phyloP scores from a whole-genome alignment of 2,888 invertebrate genomes.

The Globia sparganii region DNA sequence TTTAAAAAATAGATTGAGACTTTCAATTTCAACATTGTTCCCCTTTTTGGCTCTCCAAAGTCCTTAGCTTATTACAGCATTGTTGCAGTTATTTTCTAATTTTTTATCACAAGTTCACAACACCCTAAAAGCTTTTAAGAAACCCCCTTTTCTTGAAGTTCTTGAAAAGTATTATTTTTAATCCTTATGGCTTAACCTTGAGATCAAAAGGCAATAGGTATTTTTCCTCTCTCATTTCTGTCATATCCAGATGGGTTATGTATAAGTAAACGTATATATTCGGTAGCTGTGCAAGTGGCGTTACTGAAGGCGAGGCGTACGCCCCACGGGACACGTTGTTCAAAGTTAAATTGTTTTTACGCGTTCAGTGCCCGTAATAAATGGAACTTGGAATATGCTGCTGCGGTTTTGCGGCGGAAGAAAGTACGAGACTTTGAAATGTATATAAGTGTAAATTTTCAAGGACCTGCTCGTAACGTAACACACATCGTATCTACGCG shows the following conservation, averaged over 20 bases:
- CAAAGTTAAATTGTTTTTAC: slow-evolving; percentile 69
- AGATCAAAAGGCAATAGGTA: slow-evolving; percentile 39
- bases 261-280: slow-evolving; percentile 56
- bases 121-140: slow-evolving; percentile 35
- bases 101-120: slow-evolving; percentile 30
- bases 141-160: slow-evolving; percentile 11
- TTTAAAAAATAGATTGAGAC: slow-evolving; percentile 33
- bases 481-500: not conserved
- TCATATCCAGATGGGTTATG: slow-evolving; percentile 37
- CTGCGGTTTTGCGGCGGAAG: slow-evolving; percentile 57
- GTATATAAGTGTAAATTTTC: slow-evolving; percentile 13
- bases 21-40: slow-evolving; percentile 23
- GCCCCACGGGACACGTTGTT: slow-evolving; percentile 63
- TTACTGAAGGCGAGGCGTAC: slow-evolving; percentile 46
- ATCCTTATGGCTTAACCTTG: slow-evolving; percentile 47
- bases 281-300: slow-evolving; percentile 55
- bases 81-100: not conserved
- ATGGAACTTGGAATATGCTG: slow-evolving; percentile 59
- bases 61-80: slow-evolving; percentile 13
- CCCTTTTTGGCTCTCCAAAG: slow-evolving; percentile 13
- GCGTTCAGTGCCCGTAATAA: slow-evolving; percentile 65
- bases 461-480: slow-evolving; percentile 9
- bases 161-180: slow-evolving; percentile 53
- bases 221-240: slow-evolving; percentile 46
- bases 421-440: slow-evolving; percentile 33